Conservation (phyloP, 2,888 invertebrate species). For the Microplitis deprimator region DNA sequence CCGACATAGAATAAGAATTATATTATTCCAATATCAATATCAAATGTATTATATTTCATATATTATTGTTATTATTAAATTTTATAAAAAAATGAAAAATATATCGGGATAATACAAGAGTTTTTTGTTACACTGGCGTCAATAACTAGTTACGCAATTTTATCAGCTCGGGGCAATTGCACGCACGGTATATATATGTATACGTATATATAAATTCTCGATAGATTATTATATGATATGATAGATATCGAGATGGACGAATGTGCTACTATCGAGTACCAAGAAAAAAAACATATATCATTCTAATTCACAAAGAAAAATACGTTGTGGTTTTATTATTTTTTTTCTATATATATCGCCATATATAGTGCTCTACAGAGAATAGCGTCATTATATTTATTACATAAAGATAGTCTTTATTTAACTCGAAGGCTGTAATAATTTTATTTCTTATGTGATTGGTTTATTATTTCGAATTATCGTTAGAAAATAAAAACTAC, state of each 20-base stretch:
- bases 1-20: neutral
- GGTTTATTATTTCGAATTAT: neutral
- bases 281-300: neutral
- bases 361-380: neutral
- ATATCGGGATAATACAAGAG: neutral
- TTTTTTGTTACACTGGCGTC: slow-evolving; percentile 36
- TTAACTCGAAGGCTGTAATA: neutral
- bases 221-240: slow-evolving; percentile 42
- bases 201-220: slow-evolving; percentile 18
- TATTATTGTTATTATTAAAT: neutral
- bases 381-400: neutral
- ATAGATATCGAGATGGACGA: slow-evolving; percentile 29
- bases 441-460: neutral
- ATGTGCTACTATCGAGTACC: neutral
- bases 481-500: neutral
- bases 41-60: neutral
- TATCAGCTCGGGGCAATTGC: slow-evolving; percentile 42
- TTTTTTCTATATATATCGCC: neutral
- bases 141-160: slow-evolving; percentile 43
- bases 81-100: neutral
- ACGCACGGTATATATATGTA: slow-evolving; percentile 18
- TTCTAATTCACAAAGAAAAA: neutral
- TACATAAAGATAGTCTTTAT: neutral
- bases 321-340: neutral
- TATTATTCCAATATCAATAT: neutral